These are phyloP conservation scores for Amphipyra tragopoginis DNA, from an alignment of 2,888 invertebrate genomes.

Conservation along the genomic window DNA sequence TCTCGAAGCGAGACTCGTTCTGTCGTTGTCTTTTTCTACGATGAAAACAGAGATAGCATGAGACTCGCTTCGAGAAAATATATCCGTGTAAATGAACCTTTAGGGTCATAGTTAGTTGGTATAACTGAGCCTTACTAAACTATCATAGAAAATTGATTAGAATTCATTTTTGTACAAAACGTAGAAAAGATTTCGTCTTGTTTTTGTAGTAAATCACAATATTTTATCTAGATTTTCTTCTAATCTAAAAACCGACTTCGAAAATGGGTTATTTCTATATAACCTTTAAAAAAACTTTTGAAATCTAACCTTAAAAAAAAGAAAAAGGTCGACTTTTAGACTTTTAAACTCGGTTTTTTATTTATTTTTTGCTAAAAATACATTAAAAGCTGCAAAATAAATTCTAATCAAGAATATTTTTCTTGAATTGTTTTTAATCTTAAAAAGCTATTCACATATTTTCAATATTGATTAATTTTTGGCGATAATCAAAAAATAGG, in stretches of 20 bases:
- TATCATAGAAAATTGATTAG: slow-evolving; percentile 29
- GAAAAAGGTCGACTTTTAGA: no score
- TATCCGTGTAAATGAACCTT: no score
- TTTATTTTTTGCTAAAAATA: background rate
- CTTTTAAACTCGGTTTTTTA: slow-evolving; percentile 8
- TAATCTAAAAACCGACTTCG: slow-evolving; percentile 4
- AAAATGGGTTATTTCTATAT: background rate
- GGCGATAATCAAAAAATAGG: no score
- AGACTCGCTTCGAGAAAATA: no score
- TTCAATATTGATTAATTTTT: slow-evolving; percentile 18
- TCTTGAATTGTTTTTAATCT: slow-evolving; percentile 8
- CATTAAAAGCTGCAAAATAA: slow-evolving; percentile 31
- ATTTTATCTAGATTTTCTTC: background rate
- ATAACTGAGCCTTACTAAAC: no score
- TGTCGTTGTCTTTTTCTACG: no score
- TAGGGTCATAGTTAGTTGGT: no score
- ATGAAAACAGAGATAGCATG: no score
- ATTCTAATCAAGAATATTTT: slow-evolving; percentile 18
- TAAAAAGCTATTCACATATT: slow-evolving; percentile 35
- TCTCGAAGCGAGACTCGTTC: no score
- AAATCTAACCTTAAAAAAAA: no score
- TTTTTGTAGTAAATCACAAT: slow-evolving; percentile 12
- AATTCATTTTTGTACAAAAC: slow-evolving; percentile 38
- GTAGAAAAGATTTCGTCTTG: slow-evolving; percentile 27
- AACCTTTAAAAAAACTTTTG: no score